These are phyloP conservation scores for Phasia obesa DNA, from an alignment of 2,888 invertebrate genomes.

Conservation along the genomic window DNA sequence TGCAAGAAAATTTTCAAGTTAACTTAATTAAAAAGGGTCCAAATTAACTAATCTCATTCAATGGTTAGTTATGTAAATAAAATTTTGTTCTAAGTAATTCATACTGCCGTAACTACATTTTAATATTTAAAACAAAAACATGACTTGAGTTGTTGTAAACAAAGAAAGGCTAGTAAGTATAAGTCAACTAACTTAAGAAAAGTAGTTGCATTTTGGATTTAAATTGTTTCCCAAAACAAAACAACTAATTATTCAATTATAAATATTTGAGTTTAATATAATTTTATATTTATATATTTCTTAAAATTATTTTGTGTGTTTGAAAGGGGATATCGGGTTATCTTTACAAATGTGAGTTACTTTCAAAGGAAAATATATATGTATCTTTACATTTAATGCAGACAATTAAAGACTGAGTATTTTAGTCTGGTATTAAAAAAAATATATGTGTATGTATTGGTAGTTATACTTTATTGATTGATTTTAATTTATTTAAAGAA, in stretches of 20 bases:
- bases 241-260: constrained; percentile 31
- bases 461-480: neutral
- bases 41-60: neutral
- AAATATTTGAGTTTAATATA: constrained; percentile 31
- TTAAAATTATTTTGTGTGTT: no score
- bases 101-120: neutral
- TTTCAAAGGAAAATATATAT: neutral
- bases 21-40: neutral
- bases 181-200: neutral
- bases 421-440: neutral
- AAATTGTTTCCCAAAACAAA: constrained; percentile 1
- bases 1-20: neutral
- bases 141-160: neutral
- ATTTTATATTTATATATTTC: neutral
- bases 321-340: no score
- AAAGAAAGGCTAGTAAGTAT: neutral
- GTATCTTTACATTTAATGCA: neutral
- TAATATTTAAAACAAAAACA: neutral
- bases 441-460: neutral
- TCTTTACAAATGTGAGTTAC: no score
- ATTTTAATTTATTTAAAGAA: neutral
- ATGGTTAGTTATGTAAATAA: neutral
- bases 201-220: neutral
- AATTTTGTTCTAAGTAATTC: neutral
- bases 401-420: neutral